These are phyloP conservation scores for Eufriesea mexicana DNA, from an alignment of 1,140 invertebrate genomes.

Conservation along the genomic window DNA sequence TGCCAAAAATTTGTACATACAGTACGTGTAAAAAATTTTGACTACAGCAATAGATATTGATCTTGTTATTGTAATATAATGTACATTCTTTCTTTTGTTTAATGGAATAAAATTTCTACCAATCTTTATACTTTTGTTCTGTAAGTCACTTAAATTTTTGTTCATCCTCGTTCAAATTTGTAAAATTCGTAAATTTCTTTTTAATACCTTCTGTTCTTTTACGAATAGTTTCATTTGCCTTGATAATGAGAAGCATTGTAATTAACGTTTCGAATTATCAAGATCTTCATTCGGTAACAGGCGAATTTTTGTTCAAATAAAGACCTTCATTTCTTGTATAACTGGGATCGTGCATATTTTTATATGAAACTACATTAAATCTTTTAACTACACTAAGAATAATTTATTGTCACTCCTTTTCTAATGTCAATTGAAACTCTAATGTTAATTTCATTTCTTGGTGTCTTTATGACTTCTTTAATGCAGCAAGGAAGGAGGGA, in stretches of 20 bases:
- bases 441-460: too few relatives aligned
- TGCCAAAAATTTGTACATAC: constrained; percentile 44
- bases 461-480: too few relatives aligned
- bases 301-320: not conserved
- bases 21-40: not conserved
- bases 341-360: not conserved
- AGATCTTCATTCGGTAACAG: not conserved
- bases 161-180: not conserved
- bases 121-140: not conserved
- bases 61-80: too few relatives aligned
- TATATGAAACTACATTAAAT: too few relatives aligned
- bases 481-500: too few relatives aligned
- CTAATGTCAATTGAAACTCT: too few relatives aligned
- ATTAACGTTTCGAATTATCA: not conserved
- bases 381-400: too few relatives aligned
- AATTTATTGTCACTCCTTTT: too few relatives aligned
- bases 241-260: not conserved
- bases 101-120: not conserved
- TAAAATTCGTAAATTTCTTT: not conserved
- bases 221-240: not conserved
- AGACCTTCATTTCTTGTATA: not conserved
- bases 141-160: not conserved
- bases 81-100: not conserved
- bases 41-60: not conserved
- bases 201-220: not conserved